phyloP scores from a whole-genome alignment of 2,888 invertebrate genomes.

The Tinea semifulvella region DNA sequence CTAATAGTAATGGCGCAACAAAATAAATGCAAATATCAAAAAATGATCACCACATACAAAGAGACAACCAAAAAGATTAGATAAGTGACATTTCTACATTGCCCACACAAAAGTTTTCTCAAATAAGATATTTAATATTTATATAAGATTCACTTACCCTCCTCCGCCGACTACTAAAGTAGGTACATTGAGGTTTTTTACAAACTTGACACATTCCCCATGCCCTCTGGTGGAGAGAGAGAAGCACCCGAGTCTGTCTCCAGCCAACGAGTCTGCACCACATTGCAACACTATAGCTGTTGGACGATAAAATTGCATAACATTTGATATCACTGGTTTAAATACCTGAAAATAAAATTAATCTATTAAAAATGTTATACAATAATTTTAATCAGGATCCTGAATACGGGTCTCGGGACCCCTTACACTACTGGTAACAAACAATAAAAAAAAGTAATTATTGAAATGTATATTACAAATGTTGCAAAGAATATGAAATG shows the following conservation, averaged over 20 bases:
- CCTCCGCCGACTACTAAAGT: conserved; percentile 86
- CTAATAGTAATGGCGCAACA: no score
- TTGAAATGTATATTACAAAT: no score
- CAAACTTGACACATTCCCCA: conserved; percentile 97
- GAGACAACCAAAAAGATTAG: no score
- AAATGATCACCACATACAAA: no score
- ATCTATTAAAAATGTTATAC: not conserved
- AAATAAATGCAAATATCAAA: no score
- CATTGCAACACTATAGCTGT: conserved; percentile 97
- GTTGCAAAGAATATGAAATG: no score
- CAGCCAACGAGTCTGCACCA: conserved; percentile 97
- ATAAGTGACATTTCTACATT: no score
- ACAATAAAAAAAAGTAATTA: no score
- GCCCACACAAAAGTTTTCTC: no score
- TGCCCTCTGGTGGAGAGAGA: conserved; percentile 94
- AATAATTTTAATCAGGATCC: no score
- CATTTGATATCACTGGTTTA: conserved; percentile 90
- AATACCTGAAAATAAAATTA: conserved; percentile 73
- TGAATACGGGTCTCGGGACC: no score
- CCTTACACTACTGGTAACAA: no score
- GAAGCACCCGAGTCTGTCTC: conserved; percentile 95
- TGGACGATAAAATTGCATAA: conserved; percentile 97
- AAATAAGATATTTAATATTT: not conserved
- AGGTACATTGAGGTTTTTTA: conserved; percentile 91
- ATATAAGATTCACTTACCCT: conserved; percentile 49